Evolutionary conservation across 2,888 invertebrate genomes (phyloP).

Genomic region (Lasioglossum marginatum): DNA sequence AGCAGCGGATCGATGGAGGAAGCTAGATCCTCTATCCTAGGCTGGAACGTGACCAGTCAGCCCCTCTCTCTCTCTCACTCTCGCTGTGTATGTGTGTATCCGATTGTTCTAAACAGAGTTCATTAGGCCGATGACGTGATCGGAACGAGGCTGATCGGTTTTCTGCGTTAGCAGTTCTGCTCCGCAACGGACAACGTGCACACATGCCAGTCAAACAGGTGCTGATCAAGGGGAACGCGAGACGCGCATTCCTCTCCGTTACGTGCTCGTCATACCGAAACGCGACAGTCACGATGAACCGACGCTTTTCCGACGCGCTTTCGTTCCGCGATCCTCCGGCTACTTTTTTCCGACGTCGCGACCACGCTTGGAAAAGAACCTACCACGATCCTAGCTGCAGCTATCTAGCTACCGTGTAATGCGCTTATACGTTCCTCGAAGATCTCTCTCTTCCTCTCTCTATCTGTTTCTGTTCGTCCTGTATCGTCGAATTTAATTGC

Average conservation of each 20-base stretch:
- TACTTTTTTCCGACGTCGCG: background rate
- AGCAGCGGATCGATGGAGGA: background rate
- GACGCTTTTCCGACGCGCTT: background rate
- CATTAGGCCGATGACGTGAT: slow-evolving; percentile 1
- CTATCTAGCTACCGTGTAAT: background rate
- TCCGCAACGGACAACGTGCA: background rate
- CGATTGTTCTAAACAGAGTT: background rate
- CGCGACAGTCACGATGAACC: background rate
- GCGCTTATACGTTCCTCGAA: background rate
- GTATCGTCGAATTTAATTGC: background rate
- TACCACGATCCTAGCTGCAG: background rate
- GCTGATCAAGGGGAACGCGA: slow-evolving; percentile 19
- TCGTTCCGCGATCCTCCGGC: background rate
- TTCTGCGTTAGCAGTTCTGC: background rate
- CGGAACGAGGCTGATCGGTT: background rate
- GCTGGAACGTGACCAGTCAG: background rate
- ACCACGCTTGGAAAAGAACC: background rate
- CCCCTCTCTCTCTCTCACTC: background rate
- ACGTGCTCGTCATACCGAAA: slow-evolving; percentile 40
- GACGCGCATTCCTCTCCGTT: slow-evolving; percentile 34
- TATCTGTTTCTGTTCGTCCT: background rate
- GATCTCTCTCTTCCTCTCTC: background rate
- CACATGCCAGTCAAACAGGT: slow-evolving; percentile 17
- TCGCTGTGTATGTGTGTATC: background rate
- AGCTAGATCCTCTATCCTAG: background rate